phyloP scores from a whole-genome alignment of 2,113 vertebrate species.

The Callipepla squamata region DNA sequence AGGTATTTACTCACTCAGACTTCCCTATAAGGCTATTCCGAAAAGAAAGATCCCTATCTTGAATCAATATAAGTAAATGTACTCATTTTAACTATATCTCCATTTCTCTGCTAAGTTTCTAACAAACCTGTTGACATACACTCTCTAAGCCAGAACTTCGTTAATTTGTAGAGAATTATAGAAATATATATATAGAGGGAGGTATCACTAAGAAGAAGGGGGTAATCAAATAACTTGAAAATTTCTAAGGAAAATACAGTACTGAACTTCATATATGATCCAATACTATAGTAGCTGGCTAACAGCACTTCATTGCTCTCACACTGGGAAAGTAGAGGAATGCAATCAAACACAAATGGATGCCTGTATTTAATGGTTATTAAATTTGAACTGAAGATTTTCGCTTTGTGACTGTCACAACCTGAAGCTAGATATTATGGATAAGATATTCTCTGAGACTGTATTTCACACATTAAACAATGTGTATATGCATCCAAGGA shows the following conservation, averaged over 20 bases:
- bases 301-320: neutral
- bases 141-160: neutral
- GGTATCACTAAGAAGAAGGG: neutral
- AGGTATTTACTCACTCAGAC: neutral
- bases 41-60: neutral
- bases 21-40: neutral
- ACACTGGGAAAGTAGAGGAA: conserved; percentile 1
- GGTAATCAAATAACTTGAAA: neutral
- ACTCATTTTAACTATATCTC: neutral
- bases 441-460: conserved; percentile 31
- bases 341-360: neutral
- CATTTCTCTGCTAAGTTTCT: neutral
- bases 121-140: neutral
- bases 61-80: neutral
- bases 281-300: neutral
- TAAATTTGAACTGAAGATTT: conserved; percentile 41
- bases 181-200: no score
- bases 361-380: conserved; percentile 41
- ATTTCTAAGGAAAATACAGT: neutral
- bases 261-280: neutral
- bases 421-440: conserved; percentile 30
- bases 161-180: neutral
- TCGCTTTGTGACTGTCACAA: conserved; percentile 22
- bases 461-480: conserved; percentile 17
- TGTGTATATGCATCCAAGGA: conserved; percentile 6